These are phyloP conservation scores for Hippopotamus amphibius DNA, from an alignment of 2,113 vertebrate species.

Conservation along the genomic window DNA sequence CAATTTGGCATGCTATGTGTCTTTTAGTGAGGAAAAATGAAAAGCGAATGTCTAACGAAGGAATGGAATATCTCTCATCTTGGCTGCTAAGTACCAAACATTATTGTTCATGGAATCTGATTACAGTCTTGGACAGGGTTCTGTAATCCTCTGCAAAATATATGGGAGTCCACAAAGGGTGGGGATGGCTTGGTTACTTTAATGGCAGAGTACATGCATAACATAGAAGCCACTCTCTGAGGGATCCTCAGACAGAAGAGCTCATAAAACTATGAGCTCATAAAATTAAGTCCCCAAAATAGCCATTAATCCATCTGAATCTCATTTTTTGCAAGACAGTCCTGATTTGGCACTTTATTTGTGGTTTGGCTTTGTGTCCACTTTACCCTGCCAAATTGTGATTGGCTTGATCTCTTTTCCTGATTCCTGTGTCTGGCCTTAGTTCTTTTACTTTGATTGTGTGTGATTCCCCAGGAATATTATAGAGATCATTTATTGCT, in stretches of 20 bases:
- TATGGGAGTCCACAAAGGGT: accelerated
- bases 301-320: not conserved
- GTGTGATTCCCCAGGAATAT: not conserved
- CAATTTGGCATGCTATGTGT: not conserved
- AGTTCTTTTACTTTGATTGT: not conserved
- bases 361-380: not conserved
- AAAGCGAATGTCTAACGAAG: not conserved
- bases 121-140: not conserved
- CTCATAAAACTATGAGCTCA: not conserved
- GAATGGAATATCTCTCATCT: not conserved
- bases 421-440: not conserved
- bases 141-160: not conserved
- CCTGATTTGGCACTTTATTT: not conserved
- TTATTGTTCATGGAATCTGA: not conserved
- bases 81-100: not conserved
- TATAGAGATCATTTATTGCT: not conserved
- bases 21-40: not conserved
- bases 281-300: not conserved
- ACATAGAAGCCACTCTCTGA: not conserved
- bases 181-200: not conserved
- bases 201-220: accelerated
- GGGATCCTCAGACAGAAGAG: not conserved
- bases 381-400: not conserved
- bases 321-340: not conserved
- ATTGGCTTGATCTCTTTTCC: not conserved